Conservation (phyloP, 2,113 vertebrate species). For the Phyllopteryx taeniolatus region DNA sequence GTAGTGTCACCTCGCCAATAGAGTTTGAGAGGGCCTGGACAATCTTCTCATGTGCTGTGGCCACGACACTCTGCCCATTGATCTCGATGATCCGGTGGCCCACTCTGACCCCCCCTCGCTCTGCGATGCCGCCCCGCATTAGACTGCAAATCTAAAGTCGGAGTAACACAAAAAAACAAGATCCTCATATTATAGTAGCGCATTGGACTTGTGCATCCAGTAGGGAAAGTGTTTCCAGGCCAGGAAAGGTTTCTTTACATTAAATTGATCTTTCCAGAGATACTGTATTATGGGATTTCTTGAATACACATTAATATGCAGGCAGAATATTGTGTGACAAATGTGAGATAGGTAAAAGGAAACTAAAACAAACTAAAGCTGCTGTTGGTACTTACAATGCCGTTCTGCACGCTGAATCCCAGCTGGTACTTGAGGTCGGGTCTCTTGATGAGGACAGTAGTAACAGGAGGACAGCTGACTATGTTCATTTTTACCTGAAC, state of each 20-base stretch:
- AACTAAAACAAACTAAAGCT: neutral
- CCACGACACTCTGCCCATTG: conserved; percentile 96
- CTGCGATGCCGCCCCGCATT: conserved; percentile 97
- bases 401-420: conserved; percentile 98
- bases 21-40: conserved; percentile 97
- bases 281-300: neutral
- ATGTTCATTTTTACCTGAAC: conserved; percentile 96
- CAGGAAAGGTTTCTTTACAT: neutral
- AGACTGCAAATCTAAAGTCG: conserved; percentile 90
- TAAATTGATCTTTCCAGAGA: neutral
- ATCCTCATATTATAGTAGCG: neutral
- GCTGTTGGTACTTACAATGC: conserved; percentile 83
- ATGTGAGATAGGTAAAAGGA: neutral
- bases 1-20: conserved; percentile 88
- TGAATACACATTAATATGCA: neutral
- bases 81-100: conserved; percentile 98
- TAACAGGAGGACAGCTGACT: conserved; percentile 96
- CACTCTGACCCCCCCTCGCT: conserved; percentile 91
- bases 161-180: neutral
- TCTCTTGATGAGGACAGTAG: conserved; percentile 96
- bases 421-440: conserved; percentile 98
- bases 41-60: conserved; percentile 97
- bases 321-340: neutral
- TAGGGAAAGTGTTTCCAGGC: neutral
- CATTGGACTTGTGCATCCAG: neutral